Evolutionary conservation across 1,140 invertebrate species (phyloP).

Genomic region (Melanaphis sacchari): DNA sequence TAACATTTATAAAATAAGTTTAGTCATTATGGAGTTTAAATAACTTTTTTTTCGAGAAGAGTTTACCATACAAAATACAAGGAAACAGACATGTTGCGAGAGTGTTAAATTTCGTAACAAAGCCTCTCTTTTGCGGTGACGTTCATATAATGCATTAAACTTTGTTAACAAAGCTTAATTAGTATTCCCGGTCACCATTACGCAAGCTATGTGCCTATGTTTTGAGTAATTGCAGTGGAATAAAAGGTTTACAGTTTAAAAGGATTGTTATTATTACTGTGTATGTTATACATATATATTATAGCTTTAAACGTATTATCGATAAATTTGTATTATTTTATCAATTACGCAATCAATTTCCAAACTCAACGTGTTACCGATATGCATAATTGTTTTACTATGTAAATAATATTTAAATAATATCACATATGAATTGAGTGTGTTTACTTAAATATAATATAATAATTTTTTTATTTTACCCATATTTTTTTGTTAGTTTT

Average conservation of each 20-base stretch:
- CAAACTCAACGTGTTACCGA: neutral
- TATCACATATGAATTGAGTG: neutral
- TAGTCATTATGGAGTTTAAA: slow-evolving; percentile 31
- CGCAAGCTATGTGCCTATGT: neutral
- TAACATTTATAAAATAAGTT: slow-evolving; percentile 24
- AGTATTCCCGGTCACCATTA: neutral
- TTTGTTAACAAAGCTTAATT: slow-evolving; percentile 44
- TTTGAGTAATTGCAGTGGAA: slow-evolving; percentile 14
- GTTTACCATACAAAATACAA: slow-evolving; percentile 20
- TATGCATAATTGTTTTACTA: neutral
- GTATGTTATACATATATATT: neutral
- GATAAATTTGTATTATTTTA: neutral
- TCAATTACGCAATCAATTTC: neutral
- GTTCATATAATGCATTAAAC: slow-evolving; percentile 21
- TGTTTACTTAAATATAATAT: neutral
- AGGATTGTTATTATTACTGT: neutral
- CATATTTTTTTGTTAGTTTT: neutral
- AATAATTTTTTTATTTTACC: neutral
- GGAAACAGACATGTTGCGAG: slow-evolving; percentile 2
- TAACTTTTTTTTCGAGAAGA: neutral
- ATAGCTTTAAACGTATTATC: neutral
- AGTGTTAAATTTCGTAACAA: slow-evolving; percentile 38
- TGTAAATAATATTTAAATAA: neutral
- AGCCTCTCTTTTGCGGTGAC: neutral
- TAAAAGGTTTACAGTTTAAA: slow-evolving; percentile 22